A percentile compares a stretch with the other conserved stretches of the same genome.
These are phyloP conservation scores for Erebia ligea DNA, from an alignment of 2,888 invertebrate genomes.

Conservation along the genomic window DNA sequence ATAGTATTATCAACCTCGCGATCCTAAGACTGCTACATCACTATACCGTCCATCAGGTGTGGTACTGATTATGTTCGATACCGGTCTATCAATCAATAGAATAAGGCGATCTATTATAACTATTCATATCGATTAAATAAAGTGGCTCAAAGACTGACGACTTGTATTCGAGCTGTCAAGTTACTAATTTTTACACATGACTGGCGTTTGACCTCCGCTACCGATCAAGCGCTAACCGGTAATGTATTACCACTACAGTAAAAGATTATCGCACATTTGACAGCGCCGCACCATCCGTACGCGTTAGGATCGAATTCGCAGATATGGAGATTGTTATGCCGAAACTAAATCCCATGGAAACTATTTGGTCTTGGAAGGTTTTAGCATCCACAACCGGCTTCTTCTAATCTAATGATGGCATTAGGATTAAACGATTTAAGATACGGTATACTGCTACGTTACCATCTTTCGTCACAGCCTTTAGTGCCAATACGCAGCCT, in stretches of 20 bases:
- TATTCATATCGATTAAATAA: conserved; percentile 6
- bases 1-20: no score
- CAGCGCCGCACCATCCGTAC: background rate
- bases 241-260: background rate
- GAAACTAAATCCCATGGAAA: no score
- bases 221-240: conserved; percentile 9
- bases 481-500: no score
- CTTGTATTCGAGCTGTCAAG: conserved; percentile 13
- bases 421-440: no score
- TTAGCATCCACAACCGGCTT: no score
- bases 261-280: background rate
- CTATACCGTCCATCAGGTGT: background rate
- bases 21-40: background rate
- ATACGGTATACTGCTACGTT: no score
- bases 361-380: no score
- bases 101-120: conserved; percentile 3
- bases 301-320: no score
- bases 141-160: conserved; percentile 1
- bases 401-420: no score
- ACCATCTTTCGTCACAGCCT: no score
- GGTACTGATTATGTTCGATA: background rate
- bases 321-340: no score
- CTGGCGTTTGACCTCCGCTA: conserved; percentile 12
- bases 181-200: conserved; percentile 22
- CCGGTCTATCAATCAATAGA: conserved; percentile 1